phyloP scores from a whole-genome alignment of 2,113 vertebrate genomes.

The Motacilla alba region DNA sequence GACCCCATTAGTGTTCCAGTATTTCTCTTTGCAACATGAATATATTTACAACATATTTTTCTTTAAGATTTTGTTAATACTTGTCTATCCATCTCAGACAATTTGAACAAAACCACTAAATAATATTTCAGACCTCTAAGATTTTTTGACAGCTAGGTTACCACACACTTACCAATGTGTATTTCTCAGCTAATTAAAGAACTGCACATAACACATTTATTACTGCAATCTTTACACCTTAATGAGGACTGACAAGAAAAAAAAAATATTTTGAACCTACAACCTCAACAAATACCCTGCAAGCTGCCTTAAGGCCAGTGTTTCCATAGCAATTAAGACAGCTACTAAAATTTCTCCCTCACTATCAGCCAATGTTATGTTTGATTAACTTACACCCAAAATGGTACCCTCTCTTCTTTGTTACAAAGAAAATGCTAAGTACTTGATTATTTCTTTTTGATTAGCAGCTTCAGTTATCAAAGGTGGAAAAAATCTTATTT shows the following conservation, averaged over 20 bases:
- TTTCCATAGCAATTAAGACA: neutral
- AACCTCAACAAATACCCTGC: neutral
- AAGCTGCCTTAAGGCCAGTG: neutral
- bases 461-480: neutral
- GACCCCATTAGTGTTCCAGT: neutral
- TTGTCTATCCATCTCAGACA: neutral
- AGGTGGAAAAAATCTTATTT: neutral
- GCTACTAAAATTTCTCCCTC: neutral
- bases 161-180: neutral
- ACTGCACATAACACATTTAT: neutral
- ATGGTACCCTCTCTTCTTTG: neutral
- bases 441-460: neutral
- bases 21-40: neutral
- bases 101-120: neutral
- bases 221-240: neutral
- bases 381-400: neutral
- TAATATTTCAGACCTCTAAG: neutral
- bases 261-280: neutral
- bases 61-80: neutral
- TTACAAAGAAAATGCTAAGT: neutral
- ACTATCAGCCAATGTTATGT: neutral
- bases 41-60: neutral
- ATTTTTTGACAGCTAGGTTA: neutral
- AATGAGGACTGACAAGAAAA: neutral
- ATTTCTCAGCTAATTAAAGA: neutral